A percentile compares a stretch with the other conserved stretches of the same genome.
phyloP scores from a whole-genome alignment of 1,140 invertebrate genomes.

The Microplitis demolitor region DNA sequence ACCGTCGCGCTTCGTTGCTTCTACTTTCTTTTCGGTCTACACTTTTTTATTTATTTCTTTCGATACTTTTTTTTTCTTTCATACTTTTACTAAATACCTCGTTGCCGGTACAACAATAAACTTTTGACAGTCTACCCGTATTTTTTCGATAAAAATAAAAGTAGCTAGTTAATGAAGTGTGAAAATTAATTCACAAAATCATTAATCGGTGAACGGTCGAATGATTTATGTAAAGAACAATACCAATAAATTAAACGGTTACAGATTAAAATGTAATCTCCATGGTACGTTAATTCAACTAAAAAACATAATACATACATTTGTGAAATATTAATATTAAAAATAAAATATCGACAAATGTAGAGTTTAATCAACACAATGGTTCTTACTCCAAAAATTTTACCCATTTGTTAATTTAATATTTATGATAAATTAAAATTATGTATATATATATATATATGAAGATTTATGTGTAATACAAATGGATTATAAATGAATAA shows the following conservation, averaged over 20 bases:
- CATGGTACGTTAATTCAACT: background rate
- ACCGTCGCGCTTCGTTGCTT: background rate
- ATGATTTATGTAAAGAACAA: slow-evolving; percentile 14
- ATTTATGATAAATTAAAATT: no score
- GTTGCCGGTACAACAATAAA: background rate
- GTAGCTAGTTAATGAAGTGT: background rate
- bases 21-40: slow-evolving; percentile 2
- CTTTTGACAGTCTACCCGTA: background rate
- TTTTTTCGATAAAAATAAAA: background rate
- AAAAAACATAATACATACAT: background rate
- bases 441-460: no score
- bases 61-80: background rate
- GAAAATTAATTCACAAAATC: slow-evolving; percentile 18
- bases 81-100: background rate
- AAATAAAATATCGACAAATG: no score
- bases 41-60: background rate
- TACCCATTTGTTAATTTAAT: no score
- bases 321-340: no score
- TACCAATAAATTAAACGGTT: slow-evolving; percentile 3
- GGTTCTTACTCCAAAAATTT: no score
- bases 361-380: no score
- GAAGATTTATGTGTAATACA: no score
- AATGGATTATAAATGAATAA: no score
- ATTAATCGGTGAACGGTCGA: slow-evolving; percentile 18
- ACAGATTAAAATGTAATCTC: slow-evolving; percentile 13